Conservation (phyloP, 2,797 vertebrate species). For the Gadopsis bispinosus region DNA sequence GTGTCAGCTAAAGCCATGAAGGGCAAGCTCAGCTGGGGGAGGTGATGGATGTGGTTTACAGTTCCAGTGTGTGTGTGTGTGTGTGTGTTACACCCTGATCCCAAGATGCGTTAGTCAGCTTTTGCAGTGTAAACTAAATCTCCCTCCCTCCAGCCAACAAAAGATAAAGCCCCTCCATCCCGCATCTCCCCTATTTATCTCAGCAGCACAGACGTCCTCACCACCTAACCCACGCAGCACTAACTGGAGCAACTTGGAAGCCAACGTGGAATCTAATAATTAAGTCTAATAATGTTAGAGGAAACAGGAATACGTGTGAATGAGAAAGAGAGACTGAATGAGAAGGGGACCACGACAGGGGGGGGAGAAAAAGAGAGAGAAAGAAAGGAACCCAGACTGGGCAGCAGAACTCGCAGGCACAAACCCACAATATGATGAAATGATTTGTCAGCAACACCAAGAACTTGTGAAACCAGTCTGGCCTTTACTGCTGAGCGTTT, state of each 20-base stretch:
- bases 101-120: slow-evolving; percentile 68
- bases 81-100: slow-evolving; percentile 65
- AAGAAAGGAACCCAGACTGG: slow-evolving; percentile 10
- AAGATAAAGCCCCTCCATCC: slow-evolving; percentile 68
- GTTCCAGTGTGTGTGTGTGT: slow-evolving; percentile 26
- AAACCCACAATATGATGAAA: slow-evolving; percentile 42
- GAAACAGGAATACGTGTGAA: background rate
- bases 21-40: slow-evolving; percentile 32
- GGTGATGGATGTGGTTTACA: slow-evolving; percentile 22
- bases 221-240: background rate
- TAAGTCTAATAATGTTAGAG: background rate
- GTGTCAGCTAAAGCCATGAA: slow-evolving; percentile 47
- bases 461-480: slow-evolving; percentile 73
- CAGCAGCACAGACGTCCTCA: slow-evolving; percentile 43
- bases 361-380: background rate
- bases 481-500: slow-evolving; percentile 57
- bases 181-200: slow-evolving; percentile 62
- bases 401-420: slow-evolving; percentile 7
- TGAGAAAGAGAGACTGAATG: background rate
- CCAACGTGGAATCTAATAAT: too few relatives aligned
- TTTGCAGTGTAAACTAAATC: slow-evolving; percentile 70
- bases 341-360: background rate
- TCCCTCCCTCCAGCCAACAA: slow-evolving; percentile 38
- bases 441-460: slow-evolving; percentile 71
- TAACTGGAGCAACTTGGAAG: background rate